Percentiles rank a stretch among this genome's conserved stretches.
These are phyloP conservation scores for Tapera naevia DNA, from an alignment of 2,797 vertebrate genomes.

Conservation along the genomic window DNA sequence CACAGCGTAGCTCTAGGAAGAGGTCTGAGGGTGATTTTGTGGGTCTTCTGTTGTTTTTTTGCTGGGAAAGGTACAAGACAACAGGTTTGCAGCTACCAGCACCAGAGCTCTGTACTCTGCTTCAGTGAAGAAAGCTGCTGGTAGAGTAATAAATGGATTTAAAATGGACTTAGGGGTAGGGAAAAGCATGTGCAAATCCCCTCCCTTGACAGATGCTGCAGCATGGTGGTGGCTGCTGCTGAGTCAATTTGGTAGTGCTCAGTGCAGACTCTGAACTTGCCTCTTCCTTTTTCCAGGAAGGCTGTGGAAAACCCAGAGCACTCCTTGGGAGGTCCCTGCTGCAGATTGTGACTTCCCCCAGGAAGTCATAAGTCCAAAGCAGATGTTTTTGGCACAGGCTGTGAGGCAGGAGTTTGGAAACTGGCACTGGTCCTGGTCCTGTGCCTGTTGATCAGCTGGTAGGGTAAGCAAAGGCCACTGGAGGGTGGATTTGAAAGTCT, in stretches of 20 bases:
- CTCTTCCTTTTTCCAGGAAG: neutral
- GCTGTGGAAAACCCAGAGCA: neutral
- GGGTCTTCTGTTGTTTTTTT: neutral
- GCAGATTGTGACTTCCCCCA: neutral
- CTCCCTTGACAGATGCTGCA: fast-evolving
- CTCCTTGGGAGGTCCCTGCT: neutral
- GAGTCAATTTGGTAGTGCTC: fast-evolving
- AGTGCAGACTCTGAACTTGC: too few species aligned
- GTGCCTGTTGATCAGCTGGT: neutral
- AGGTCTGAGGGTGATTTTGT: neutral
- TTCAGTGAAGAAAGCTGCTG: neutral
- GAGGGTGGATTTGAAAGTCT: neutral
- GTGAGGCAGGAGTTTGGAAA: neutral
- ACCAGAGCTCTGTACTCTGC: neutral
- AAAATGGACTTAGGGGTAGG: neutral
- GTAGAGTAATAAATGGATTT: neutral
- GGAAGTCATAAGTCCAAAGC: fast-evolving
- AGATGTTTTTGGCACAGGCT: neutral
- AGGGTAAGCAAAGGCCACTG: neutral
- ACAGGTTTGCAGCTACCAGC: neutral
- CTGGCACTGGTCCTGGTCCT: neutral
- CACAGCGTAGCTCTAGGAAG: neutral
- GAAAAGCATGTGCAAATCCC: neutral
- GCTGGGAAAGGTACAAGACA: too few species aligned
- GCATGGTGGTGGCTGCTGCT: fast-evolving